A percentile compares a stretch with the other conserved stretches of the same genome.
Conservation (phyloP, 2,113 vertebrate genomes). For the Xiphorhynchus elegans region DNA sequence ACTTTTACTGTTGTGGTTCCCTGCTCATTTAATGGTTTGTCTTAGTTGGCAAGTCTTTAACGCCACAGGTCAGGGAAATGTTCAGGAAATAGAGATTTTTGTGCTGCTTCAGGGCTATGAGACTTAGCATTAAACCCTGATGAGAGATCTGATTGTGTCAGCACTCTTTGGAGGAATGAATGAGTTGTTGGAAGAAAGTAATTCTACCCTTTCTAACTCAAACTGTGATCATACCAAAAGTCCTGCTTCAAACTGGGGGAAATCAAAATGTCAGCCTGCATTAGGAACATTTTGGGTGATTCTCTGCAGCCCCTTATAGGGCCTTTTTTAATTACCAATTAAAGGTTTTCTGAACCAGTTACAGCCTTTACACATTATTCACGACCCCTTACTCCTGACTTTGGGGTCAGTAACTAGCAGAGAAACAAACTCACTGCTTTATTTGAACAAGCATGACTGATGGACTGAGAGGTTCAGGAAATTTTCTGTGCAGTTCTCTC, state of each 20-base stretch:
- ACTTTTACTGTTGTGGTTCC: slow-evolving; percentile 58
- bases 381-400: slow-evolving; percentile 57
- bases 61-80: not conserved
- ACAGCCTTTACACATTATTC: slow-evolving; percentile 48
- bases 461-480: slow-evolving; percentile 33
- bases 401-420: slow-evolving; percentile 8
- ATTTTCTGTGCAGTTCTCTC: slow-evolving; percentile 52
- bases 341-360: slow-evolving; percentile 52
- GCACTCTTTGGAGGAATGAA: slow-evolving; percentile 39
- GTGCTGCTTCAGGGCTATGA: slow-evolving; percentile 39
- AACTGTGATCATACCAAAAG: slow-evolving; percentile 29
- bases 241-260: slow-evolving; percentile 33
- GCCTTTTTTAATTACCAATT: slow-evolving; percentile 61
- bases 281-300: slow-evolving; percentile 54
- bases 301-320: slow-evolving; percentile 44
- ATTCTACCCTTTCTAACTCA: slow-evolving; percentile 8
- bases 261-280: slow-evolving; percentile 51
- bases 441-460: slow-evolving; percentile 30
- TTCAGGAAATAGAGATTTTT: slow-evolving; percentile 41
- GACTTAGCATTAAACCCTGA: slow-evolving; percentile 11
- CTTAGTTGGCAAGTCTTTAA: slow-evolving; percentile 30
- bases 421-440: slow-evolving; percentile 34
- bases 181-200: slow-evolving; percentile 42
- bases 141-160: slow-evolving; percentile 41
- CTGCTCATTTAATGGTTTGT: slow-evolving; percentile 14